Evolutionary conservation across 1,140 invertebrate species (phyloP).

Genomic region (Dufourea novaeangliae): DNA sequence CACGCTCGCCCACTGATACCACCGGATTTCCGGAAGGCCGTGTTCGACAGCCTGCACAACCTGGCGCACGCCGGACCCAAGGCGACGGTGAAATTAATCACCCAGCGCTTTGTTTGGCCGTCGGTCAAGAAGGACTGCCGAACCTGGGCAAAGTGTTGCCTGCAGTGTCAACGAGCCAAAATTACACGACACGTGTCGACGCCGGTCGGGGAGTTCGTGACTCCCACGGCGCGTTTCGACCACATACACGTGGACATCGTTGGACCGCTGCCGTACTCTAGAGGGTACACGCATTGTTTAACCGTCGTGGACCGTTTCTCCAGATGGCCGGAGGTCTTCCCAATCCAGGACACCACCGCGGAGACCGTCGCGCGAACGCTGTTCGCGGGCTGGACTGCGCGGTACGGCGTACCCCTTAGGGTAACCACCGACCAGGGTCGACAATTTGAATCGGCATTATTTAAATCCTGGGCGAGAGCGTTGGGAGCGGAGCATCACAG

Average conservation of each 20-base stretch:
- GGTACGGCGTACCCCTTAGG: constrained; percentile 3
- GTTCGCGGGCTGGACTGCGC: constrained; percentile 64
- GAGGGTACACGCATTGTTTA: constrained; percentile 3
- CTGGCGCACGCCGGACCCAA: constrained; percentile 56
- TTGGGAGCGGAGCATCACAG: neutral
- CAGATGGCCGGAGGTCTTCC: constrained; percentile 15
- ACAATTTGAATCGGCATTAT: neutral
- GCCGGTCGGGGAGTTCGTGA: no score
- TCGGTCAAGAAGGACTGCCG: constrained; percentile 52
- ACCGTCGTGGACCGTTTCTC: constrained; percentile 53
- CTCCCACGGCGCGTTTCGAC: constrained; percentile 50
- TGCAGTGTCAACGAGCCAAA: constrained; percentile 63
- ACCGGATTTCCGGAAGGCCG: neutral
- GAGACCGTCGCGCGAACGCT: neutral
- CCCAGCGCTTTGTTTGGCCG: constrained; percentile 64
- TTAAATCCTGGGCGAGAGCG: neutral
- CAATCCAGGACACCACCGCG: neutral
- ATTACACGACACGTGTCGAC: no score
- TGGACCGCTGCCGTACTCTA: neutral
- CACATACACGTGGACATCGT: constrained; percentile 52
- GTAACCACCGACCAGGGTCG: neutral
- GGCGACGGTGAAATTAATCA: constrained; percentile 46
- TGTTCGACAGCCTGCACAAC: constrained; percentile 37
- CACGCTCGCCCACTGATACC: neutral
- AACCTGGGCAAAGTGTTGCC: constrained; percentile 55